Base-by-base conservation (phyloP, 2,113 vertebrate species). In the Scytalopus superciliaris region DNA sequence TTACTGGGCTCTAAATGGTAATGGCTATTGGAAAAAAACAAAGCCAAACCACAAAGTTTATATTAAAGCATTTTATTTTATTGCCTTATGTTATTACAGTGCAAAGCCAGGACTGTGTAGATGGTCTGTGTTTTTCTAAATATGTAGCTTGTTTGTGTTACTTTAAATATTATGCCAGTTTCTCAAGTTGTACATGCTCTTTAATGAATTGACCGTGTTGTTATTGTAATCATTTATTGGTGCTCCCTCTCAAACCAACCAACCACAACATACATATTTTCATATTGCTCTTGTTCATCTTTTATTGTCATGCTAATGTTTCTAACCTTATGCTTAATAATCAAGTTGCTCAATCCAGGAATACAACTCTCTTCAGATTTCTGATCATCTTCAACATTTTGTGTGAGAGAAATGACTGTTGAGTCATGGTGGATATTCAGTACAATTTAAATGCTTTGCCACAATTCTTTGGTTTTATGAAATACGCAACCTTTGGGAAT, bases 181-280 rank as follows among this genome's bases (percentile, higher is more conserved):
- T 93, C 62, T 81, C 33, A 50, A 14, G 18, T 44, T 75, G 15
- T 56, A 9, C 7, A 1, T 89, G 33, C 14, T 79, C 69, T 67
- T 76, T 57, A 39, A 22, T 33, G 30, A 68, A 13, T 37, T 69
- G 31, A 47, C 19, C 2, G 0, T 52, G 23, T 67, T 78, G 9
- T 11, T 82, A 24, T 2, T 85, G 33, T 68, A 18, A 40, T 53
- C 6, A 9, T 50, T 84, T 66, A 14, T 10, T 0, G 0, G 7
- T 60, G 7, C 33, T 84, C 12, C 8, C 30, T 64, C 62, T 69
- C 30, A 57, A 60, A 59, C 25, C 50, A 70, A 37, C 24, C 27
- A 52, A 67, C 9, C 28, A 64, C 39, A 56, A 37, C 23, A 64
- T 11, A 15, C 12, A 25, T 10, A 3, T 60, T 68, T 82, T 74